phyloP scores from a whole-genome alignment of 2,888 invertebrate species.

The Ochlodes sylvanus region DNA sequence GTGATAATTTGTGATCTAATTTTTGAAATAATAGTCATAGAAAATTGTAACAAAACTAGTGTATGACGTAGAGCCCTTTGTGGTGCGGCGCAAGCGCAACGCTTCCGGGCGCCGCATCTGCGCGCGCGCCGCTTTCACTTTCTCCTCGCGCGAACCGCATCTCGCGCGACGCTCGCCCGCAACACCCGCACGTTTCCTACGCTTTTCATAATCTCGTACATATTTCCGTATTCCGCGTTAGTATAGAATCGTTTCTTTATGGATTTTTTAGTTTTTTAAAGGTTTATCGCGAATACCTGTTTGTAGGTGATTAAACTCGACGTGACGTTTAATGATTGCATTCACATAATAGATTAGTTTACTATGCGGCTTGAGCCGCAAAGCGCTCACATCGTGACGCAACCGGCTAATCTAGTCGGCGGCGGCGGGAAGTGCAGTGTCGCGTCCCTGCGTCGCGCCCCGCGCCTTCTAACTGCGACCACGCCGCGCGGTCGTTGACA shows the following conservation, averaged over 20 bases:
- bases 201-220: slow-evolving; percentile 58
- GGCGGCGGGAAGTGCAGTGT: slow-evolving; percentile 85
- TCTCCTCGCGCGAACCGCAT: slow-evolving; percentile 70
- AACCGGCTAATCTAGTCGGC: slow-evolving; percentile 84
- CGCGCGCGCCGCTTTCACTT: slow-evolving; percentile 81
- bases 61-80: slow-evolving; percentile 57
- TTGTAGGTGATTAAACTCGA: slow-evolving; percentile 7
- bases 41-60: slow-evolving; percentile 31
- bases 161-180: slow-evolving; percentile 62
- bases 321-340: slow-evolving; percentile 43
- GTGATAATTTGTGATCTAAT: background rate
- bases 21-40: slow-evolving; percentile 13
- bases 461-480: slow-evolving; percentile 75
- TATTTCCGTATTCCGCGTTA: slow-evolving; percentile 59
- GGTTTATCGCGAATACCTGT: background rate
- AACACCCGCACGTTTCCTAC: slow-evolving; percentile 66
- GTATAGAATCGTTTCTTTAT: slow-evolving; percentile 53
- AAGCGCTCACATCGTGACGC: slow-evolving; percentile 77
- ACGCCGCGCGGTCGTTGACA: slow-evolving; percentile 81
- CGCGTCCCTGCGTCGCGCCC: slow-evolving; percentile 81
- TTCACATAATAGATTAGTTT: slow-evolving; percentile 62
- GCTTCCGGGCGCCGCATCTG: slow-evolving; percentile 82
- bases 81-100: slow-evolving; percentile 60
- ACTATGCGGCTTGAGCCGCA: slow-evolving; percentile 60
- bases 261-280: slow-evolving; percentile 19